Evolutionary conservation across 2,888 invertebrate genomes (phyloP), one percentile per base, ranked within the genome.

Genomic region (Clunio marinus): DNA sequence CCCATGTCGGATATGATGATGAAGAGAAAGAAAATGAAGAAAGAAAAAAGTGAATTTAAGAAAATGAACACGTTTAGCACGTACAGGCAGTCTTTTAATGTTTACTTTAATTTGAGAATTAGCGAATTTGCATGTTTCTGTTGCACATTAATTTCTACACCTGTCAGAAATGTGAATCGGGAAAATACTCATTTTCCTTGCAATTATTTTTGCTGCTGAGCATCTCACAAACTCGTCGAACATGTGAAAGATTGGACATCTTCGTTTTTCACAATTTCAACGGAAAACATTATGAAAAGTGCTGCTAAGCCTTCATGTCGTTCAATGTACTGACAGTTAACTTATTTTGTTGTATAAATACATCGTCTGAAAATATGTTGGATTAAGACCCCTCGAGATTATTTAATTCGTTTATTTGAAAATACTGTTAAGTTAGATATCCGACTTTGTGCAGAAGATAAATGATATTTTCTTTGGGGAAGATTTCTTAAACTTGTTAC

Each of bases 41-140:
- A 20, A 32, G 25, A 55, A 62, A 62, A 28, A 62, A 32, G 24
- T 62, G 15, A 62, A 62, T 8, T 32, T 32, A 32, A 8, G 13
- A 32, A 32, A 32, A 51, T 51, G 51, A 57, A 66, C 66, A 66
- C 55, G 66, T 66, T 66, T 66, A 66, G 66, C 66, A 66, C 66
- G 66, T 66, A 66, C 66, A 35, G 22, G 66, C 66, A 20, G 41
- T 27, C 45, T 46, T 66, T 46, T 5, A 63, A 46, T 63, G 45
- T 63, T 63, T 63, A 46, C 45, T 37, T 28, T 46, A 57, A 57
- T 57, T 57, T 57, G 57, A 57, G 27, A n/a, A 25, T 32, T 32
- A 28, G 35, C 17, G 45, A 25, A 55, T 66, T 55, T 66, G 32
- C 55, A 22, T 66, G 45, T 63, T 20, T 20, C 46, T 46, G 20